phyloP scores from a whole-genome alignment of 1,140 invertebrate species.

The Drosophila tropicalis region DNA sequence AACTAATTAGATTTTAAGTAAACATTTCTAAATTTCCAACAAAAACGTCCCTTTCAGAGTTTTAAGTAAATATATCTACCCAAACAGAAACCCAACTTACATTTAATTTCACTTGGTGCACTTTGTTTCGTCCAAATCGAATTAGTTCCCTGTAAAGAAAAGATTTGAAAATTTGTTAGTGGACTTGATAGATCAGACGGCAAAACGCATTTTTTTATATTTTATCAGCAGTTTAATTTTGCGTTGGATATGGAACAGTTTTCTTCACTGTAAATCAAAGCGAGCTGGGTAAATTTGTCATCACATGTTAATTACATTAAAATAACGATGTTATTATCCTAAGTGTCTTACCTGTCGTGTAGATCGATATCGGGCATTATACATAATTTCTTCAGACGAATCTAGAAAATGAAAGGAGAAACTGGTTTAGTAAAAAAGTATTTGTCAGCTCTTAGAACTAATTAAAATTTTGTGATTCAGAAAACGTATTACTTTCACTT shows the following conservation, averaged over 20 bases:
- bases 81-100: no score
- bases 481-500: background rate
- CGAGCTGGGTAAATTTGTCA: slow-evolving; percentile 75
- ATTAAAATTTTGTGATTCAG: background rate
- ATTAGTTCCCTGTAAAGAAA: no score
- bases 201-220: background rate
- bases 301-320: slow-evolving; percentile 29
- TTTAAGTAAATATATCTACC: no score
- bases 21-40: no score
- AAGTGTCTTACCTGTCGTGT: background rate
- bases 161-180: background rate
- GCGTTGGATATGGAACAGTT: slow-evolving; percentile 71
- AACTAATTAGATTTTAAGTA: no score
- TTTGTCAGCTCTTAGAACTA: background rate
- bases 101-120: no score
- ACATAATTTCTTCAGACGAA: background rate
- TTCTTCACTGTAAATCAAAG: slow-evolving; percentile 69
- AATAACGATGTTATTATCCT: background rate
- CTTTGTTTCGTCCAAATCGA: background rate
- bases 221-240: slow-evolving; percentile 45
- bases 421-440: background rate
- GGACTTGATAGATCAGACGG: background rate
- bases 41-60: no score
- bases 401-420: background rate
- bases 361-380: no score